These are phyloP conservation scores for Bostrychus sinensis DNA, from an alignment of 2,113 vertebrate genomes.

Conservation along the genomic window DNA sequence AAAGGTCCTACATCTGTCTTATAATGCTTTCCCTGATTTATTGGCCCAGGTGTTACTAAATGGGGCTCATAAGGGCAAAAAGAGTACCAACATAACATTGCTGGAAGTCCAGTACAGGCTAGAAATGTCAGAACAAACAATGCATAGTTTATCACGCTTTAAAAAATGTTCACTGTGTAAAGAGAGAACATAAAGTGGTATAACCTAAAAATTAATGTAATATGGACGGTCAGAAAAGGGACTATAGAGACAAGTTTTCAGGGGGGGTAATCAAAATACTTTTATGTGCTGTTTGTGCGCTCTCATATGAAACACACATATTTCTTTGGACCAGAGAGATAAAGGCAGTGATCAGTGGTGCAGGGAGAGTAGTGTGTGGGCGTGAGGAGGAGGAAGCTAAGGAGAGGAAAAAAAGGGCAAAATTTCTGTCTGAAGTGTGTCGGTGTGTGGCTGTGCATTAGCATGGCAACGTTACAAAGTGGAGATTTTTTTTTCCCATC, in stretches of 20 bases:
- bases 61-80: conserved; percentile 31
- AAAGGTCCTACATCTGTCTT: conserved; percentile 1
- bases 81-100: not conserved
- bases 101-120: conserved; percentile 15
- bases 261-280: conserved; percentile 3
- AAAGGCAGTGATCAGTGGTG: conserved; percentile 32
- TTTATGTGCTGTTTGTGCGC: conserved; percentile 2
- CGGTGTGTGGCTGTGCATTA: conserved; percentile 4
- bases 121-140: conserved; percentile 47
- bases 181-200: conserved; percentile 9
- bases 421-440: conserved; percentile 19
- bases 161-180: conserved; percentile 25
- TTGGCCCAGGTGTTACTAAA: conserved; percentile 41
- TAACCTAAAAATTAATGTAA: conserved; percentile 17
- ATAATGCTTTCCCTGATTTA: conserved; percentile 40
- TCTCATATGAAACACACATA: conserved; percentile 11
- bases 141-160: conserved; percentile 34
- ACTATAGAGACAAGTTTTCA: not conserved
- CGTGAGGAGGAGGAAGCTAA: conserved; percentile 56
- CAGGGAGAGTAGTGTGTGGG: conserved; percentile 49
- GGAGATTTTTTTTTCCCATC: conserved; percentile 47
- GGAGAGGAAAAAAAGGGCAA: conserved; percentile 16
- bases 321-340: conserved; percentile 15
- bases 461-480: conserved; percentile 41
- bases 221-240: not conserved